Evolutionary conservation across 2,888 invertebrate genomes (phyloP).

Genomic region (Aquatica leii): DNA sequence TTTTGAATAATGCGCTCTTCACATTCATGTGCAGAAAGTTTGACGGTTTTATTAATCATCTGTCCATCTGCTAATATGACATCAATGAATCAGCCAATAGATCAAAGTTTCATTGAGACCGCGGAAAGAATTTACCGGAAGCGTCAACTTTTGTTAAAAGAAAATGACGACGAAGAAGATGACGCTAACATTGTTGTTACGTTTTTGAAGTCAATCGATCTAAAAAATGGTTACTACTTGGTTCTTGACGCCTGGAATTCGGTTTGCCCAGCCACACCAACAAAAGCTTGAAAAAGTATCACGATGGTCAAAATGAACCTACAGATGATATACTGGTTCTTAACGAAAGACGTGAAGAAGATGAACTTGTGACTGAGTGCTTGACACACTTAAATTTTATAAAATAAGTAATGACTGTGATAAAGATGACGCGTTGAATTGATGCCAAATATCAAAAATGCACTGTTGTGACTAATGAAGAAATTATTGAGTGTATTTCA

Average conservation of each 20-base stretch:
- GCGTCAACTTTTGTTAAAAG: not conserved
- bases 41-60: not conserved
- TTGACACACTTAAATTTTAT: not conserved
- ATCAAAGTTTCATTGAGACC: not conserved
- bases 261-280: not conserved
- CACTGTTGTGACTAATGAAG: not conserved
- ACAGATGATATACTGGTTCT: not conserved
- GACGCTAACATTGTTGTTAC: not conserved
- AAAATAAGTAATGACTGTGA: not conserved
- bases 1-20: not conserved
- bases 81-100: not conserved
- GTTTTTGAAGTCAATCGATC: not conserved
- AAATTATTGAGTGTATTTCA: not conserved
- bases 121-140: not conserved
- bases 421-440: not conserved
- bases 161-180: not conserved
- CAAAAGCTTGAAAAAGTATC: not conserved
- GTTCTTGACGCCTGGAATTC: not conserved
- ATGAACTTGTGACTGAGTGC: not conserved
- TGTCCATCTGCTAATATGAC: not conserved
- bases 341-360: not conserved
- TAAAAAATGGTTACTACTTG: not conserved
- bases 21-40: not conserved
- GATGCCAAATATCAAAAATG: not conserved
- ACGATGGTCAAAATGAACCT: not conserved